Conservation (phyloP, 2,797 vertebrate genomes). For the Nannoperca obscura region DNA sequence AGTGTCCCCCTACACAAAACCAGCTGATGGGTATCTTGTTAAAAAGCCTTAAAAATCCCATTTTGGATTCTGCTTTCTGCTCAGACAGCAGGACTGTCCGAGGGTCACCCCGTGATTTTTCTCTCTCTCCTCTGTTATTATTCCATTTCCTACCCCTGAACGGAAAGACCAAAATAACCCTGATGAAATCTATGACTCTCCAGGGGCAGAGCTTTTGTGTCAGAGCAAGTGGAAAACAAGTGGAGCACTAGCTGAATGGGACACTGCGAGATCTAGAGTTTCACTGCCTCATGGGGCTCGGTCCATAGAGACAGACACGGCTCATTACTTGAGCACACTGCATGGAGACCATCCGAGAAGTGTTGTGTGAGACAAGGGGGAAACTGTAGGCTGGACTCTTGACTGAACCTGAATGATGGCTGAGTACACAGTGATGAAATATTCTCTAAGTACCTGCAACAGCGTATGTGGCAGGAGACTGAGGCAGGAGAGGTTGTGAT, state of each 20-base stretch:
- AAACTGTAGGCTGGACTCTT: conserved; percentile 35
- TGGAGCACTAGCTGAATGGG: conserved; percentile 66
- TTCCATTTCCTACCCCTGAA: conserved; percentile 84
- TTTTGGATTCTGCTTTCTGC: conserved; percentile 30
- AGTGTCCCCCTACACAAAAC: conserved; percentile 29
- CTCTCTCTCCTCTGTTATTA: conserved; percentile 80
- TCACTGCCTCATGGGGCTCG: conserved; percentile 62
- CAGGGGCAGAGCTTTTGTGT: conserved; percentile 79
- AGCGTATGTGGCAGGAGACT: conserved; percentile 6
- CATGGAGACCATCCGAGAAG: conserved; percentile 33
- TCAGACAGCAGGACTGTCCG: conserved; percentile 43
- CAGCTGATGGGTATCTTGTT: conserved; percentile 34
- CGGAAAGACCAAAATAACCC: conserved; percentile 84
- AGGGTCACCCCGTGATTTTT: conserved; percentile 72
- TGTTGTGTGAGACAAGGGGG: conserved; percentile 46
- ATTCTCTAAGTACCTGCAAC: conserved; percentile 46
- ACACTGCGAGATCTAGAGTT: conserved; percentile 67
- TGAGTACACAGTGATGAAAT: conserved; percentile 62
- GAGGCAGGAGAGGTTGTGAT: conserved; percentile 19
- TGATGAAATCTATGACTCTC: conserved; percentile 82
- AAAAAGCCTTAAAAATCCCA: conserved; percentile 23
- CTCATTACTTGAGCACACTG: conserved; percentile 67
- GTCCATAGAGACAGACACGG: conserved; percentile 57
- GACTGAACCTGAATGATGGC: conserved; percentile 46
- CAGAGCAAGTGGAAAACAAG: conserved; percentile 79